Conservation (phyloP, 2,888 invertebrate species). For the Rugalucina vietnamica region DNA sequence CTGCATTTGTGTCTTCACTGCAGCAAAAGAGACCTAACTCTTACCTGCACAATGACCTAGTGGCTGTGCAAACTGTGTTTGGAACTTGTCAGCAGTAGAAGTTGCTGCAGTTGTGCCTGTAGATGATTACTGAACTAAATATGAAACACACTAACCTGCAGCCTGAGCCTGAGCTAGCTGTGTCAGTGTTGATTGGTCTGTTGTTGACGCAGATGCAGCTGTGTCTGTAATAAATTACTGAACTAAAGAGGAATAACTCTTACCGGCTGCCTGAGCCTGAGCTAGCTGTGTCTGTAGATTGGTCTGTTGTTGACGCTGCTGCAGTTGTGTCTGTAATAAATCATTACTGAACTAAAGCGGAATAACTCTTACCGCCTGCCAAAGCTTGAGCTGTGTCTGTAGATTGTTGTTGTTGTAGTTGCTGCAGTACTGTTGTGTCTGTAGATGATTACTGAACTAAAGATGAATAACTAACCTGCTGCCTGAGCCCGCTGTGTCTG, state of each 20-base stretch:
- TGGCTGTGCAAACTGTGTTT: conserved; percentile 59
- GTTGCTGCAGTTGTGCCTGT: too few relatives aligned
- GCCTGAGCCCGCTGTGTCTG: neutral
- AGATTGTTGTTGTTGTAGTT: too few relatives aligned
- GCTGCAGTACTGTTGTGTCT: neutral
- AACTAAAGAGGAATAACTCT: neutral
- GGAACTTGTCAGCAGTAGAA: too few relatives aligned
- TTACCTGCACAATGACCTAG: conserved; percentile 65
- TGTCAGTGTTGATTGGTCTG: neutral
- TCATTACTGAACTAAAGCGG: conserved; percentile 80
- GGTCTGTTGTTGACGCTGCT: conserved; percentile 83
- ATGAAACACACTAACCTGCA: conserved; percentile 47
- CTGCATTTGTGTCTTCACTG: too few relatives aligned
- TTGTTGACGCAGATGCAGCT: neutral
- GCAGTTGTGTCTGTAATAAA: conserved; percentile 88
- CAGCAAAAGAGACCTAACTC: too few relatives aligned
- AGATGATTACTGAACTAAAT: too few relatives aligned
- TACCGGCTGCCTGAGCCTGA: conserved; percentile 65
- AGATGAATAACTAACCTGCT: conserved; percentile 51
- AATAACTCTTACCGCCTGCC: conserved; percentile 61
- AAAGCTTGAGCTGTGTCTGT: conserved; percentile 61
- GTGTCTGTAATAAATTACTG: neutral
- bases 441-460: neutral
- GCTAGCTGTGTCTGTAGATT: conserved; percentile 67
- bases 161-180: conserved; percentile 54